A percentile compares a stretch with the other conserved stretches of the same genome.
phyloP scores from a whole-genome alignment of 1,140 invertebrate species.

The Drosophila yakuba region DNA sequence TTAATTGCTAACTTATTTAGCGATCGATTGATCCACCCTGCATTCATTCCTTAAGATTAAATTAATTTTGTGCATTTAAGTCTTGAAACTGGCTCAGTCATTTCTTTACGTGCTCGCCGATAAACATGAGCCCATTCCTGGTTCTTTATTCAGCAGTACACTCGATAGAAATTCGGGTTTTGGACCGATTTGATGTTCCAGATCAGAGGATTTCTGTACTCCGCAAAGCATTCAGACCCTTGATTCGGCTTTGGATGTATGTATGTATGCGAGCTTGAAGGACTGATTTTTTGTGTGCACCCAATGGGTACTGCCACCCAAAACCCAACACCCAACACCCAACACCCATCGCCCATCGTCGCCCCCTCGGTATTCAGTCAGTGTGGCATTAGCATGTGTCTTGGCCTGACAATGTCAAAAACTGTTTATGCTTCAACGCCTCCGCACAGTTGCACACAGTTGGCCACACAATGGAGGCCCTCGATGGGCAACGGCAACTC shows the following conservation, averaged over 20 bases:
- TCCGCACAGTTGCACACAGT: conserved; percentile 76
- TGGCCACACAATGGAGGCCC: conserved; percentile 64
- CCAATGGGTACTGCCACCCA: not conserved
- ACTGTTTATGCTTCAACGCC: conserved; percentile 79
- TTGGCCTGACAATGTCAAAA: conserved; percentile 79
- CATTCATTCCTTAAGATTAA: too few relatives aligned
- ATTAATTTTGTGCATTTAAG: too few relatives aligned
- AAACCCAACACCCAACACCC: not conserved
- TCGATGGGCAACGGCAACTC: not conserved
- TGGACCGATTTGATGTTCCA: too few relatives aligned
- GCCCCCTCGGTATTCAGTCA: conserved; percentile 8
- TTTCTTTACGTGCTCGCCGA: conserved; percentile 18
- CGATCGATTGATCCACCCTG: not conserved
- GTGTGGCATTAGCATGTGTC: conserved; percentile 76
- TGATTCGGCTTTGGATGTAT: too few relatives aligned
- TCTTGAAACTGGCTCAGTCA: conserved; percentile 15
- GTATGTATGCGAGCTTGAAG: too few relatives aligned
- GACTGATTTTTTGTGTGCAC: not conserved
- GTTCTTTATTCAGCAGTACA: not conserved
- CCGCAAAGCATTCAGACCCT: too few relatives aligned
- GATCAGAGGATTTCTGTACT: too few relatives aligned
- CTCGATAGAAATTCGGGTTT: not conserved
- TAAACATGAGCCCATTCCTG: not conserved
- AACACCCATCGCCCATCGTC: not conserved
- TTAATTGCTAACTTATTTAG: too few relatives aligned